A percentile compares a stretch with the other conserved stretches of the same genome.
Conservation (phyloP, 2,888 invertebrate genomes). For the Cactoblastis cactorum region DNA sequence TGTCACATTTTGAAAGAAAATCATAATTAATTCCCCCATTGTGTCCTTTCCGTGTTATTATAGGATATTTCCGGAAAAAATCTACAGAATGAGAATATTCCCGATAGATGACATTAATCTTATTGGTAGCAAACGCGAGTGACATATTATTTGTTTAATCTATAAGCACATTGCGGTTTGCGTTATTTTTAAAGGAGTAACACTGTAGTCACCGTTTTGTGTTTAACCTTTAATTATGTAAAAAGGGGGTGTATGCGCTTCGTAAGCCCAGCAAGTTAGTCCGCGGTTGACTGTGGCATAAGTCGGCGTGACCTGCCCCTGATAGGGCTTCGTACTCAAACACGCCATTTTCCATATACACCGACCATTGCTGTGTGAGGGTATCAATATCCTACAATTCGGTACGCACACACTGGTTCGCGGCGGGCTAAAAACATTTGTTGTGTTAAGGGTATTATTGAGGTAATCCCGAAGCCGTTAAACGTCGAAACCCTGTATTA, state of each 20-base stretch:
- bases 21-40: slow-evolving; percentile 53
- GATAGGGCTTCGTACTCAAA: slow-evolving; percentile 62
- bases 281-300: slow-evolving; percentile 51
- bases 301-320: slow-evolving; percentile 53
- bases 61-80: slow-evolving; percentile 48
- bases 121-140: slow-evolving; percentile 1
- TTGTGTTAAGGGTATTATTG: slow-evolving; percentile 69
- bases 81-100: slow-evolving; percentile 26
- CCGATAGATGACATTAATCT: slow-evolving; percentile 18
- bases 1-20: slow-evolving; percentile 46
- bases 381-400: slow-evolving; percentile 24
- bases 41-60: slow-evolving; percentile 45
- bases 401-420: slow-evolving; percentile 28
- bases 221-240: slow-evolving; percentile 47
- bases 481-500: slow-evolving; percentile 73
- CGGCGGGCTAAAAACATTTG: slow-evolving; percentile 69
- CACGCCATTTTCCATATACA: slow-evolving; percentile 37
- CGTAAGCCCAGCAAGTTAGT: slow-evolving; percentile 48
- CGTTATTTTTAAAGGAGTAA: background rate
- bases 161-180: background rate
- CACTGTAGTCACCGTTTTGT: slow-evolving; percentile 17
- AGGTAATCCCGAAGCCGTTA: slow-evolving; percentile 77
- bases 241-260: slow-evolving; percentile 37
- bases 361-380: slow-evolving; percentile 36
- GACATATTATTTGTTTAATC: slow-evolving; percentile 6